Base-by-base conservation (phyloP, 2,888 invertebrate species). In the Amphipoea oculea region DNA sequence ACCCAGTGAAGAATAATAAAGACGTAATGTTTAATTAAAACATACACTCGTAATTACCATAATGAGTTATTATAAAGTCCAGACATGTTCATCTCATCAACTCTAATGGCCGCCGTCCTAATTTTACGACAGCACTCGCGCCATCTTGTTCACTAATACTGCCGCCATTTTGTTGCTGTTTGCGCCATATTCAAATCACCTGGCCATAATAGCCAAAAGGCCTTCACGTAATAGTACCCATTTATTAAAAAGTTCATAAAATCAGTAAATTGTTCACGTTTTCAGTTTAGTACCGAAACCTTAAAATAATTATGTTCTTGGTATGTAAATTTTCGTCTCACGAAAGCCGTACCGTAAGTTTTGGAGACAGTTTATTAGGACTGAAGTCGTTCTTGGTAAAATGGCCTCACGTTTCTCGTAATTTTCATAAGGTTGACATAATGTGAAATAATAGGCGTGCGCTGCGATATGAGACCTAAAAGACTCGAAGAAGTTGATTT, bases 221-320 rank as follows among this genome's bases (percentile, higher is more conserved):
- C 77, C 77, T 81, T 68, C 68, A 45, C 82, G 57, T 87, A 69
- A 87, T 73, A 63, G 62, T 74, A 78, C 62, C 75, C 68, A 70
- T 87, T 87, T 87, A 79, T 85, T 86, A 85, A 86, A 79, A 87
- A 85, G 68, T 85, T 88, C 76, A 88, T 86, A 83, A 86, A 88
- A 79, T 83, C 83, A 73, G 83, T 81, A 83, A 86, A 83, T 83
- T 79, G 86, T 79, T 73, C 86, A 88, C 80, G 80, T 85, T 81
- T 76, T 76, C 84, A 84, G 81, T 87, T 78, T 80, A 76, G 51
- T 66, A 70, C 63, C 67, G 67, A 63, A 77, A 65, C 74, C 69
- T 83, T 86, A 60, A 85, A 85, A 88, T 85, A 88, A 80, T 83
- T 80, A 83, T 77, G 76, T 74, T 73, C 67, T 78, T 74, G 79